Conservation (phyloP, 2,797 vertebrate genomes). For the Pristis pectinata region DNA sequence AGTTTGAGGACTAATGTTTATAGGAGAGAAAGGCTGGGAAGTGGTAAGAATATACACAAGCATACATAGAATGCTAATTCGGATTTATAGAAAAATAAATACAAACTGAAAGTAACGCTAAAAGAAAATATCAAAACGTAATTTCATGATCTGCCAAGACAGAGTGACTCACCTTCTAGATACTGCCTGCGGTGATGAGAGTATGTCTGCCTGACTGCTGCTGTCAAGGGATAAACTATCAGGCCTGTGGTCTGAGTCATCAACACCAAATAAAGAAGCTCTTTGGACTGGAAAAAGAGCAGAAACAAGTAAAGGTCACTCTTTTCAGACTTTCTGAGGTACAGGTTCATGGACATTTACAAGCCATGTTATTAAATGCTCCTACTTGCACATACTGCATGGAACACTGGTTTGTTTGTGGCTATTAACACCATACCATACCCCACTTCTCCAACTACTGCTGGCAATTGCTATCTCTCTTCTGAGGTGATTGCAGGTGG, state of each 20-base stretch:
- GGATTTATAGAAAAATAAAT: background rate
- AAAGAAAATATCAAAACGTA: background rate
- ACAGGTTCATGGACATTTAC: background rate
- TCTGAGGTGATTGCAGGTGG: background rate
- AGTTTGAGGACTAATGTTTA: background rate
- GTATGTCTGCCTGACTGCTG: constrained; percentile 78
- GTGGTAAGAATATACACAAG: too few relatives aligned
- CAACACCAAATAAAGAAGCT: constrained; percentile 79
- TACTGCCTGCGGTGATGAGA: constrained; percentile 69
- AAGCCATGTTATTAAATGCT: background rate
- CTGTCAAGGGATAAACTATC: constrained; percentile 63
- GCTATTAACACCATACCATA: background rate
- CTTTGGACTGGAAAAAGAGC: constrained; percentile 71
- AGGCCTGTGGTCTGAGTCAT: constrained; percentile 73
- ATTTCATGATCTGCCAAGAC: background rate
- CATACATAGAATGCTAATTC: background rate
- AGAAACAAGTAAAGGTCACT: constrained; percentile 33
- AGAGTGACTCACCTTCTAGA: constrained; percentile 65
- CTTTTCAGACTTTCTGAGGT: background rate
- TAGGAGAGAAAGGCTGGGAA: too few relatives aligned
- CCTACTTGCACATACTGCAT: background rate
- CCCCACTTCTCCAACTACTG: background rate
- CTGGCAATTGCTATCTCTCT: background rate
- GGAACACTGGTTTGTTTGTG: background rate
- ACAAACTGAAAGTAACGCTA: background rate